Evolutionary conservation across 1,140 invertebrate genomes (phyloP).

Genomic region (Ceratitis capitata): DNA sequence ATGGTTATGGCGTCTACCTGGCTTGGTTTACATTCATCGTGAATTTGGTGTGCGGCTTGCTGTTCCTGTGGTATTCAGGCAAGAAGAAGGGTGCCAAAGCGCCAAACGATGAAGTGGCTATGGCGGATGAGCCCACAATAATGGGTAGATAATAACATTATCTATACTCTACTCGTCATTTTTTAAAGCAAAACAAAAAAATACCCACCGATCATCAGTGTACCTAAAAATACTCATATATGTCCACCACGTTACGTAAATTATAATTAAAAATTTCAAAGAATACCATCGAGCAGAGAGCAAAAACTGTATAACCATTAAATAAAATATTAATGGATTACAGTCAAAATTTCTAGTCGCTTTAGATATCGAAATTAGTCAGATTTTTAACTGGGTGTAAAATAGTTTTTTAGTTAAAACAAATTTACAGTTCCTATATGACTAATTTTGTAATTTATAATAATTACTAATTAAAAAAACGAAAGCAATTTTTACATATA

Average conservation of each 20-base stretch:
- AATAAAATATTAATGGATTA: neutral
- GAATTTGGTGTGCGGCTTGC: conserved; percentile 75
- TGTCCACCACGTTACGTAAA: neutral
- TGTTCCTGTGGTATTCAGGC: conserved; percentile 82
- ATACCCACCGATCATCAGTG: neutral
- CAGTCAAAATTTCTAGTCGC: neutral
- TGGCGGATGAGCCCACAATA: conserved; percentile 85
- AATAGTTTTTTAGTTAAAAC: neutral
- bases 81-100: conserved; percentile 86
- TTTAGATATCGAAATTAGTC: neutral
- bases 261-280: neutral
- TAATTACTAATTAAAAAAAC: neutral
- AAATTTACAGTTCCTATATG: conserved; percentile 10
- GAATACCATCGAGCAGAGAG: neutral
- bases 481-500: neutral
- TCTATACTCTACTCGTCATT: too few species aligned
- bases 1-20: conserved; percentile 79
- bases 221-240: neutral
- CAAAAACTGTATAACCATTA: neutral
- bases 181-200: neutral
- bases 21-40: conserved; percentile 82
- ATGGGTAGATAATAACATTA: conserved; percentile 75
- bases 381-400: neutral
- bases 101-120: conserved; percentile 78
- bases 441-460: neutral